Evolutionary conservation across 1,140 invertebrate genomes (phyloP), one percentile per base, ranked within the genome.

Genomic region (Drosophila navojoa): DNA sequence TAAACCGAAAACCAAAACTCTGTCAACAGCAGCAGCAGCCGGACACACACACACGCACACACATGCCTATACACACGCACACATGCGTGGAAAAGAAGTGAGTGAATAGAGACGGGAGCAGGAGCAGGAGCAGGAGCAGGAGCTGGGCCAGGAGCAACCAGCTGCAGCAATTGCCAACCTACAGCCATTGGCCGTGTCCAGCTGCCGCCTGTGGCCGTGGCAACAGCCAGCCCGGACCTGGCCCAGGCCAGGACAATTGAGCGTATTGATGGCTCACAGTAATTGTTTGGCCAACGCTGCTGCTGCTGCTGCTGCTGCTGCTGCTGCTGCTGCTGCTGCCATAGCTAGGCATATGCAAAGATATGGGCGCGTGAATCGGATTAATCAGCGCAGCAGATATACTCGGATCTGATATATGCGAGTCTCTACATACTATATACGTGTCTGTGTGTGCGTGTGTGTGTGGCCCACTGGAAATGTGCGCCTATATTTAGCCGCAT

Each of bases 1-100:
- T 77, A 75, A 70, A 69, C 66, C 76, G 70, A 77, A 74, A 74
- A 74, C 71, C 64, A 70, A 74, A 74, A 76, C 66, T 74, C 71
- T 77, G 75, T 77, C 75, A 74, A 73, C 71, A 64, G 61, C 69
- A 70, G 67, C 38, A 42, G 25, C 19, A 61, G 27, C 4, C 49
- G 15, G 32, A 38, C 50, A 29, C 40, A 35, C 40, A 49, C 7
- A 57, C 32, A 71, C 38, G 40, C 45, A 55, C 42, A 60, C 35
- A 32, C 29, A 32, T 29, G 27, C 50, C 16, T 27, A 35, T 25
- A 49, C 9, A 38, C 42, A 71, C 49, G 47, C 54, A 55, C 44
- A 61, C 45, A 32, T 22, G 22, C 35, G 10, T 7, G 2, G 49
- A 10, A 61, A 68, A 61, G 57, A 69, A 61, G 58, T 25, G 59